Base-by-base conservation (phyloP, 2,797 vertebrate genomes). In the Lepidocolaptes lacrymiger region DNA sequence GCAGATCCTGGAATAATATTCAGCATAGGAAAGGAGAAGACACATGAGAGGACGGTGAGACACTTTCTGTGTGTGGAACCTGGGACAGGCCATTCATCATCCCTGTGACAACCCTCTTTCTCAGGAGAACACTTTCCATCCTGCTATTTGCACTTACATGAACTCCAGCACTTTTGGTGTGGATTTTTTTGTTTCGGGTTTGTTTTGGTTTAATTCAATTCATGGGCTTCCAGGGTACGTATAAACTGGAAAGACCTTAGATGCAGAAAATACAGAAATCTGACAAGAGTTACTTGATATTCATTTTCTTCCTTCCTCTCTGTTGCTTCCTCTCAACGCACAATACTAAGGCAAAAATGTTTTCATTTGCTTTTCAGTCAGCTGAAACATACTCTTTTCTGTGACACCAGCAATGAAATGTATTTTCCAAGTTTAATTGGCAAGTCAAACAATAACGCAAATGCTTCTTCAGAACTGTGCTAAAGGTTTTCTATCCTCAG, bases 361-460 rank as follows among this genome's bases (percentile, higher is more conserved):
- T 97, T 94, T 90, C 10, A 74, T 84, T 91, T 94, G 93, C 54
- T 94, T 61, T 59, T 93, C 73, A 92, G 66, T 88, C 72, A 86
- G 22, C 76, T 90, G 85, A 91, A 95, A 81, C 44, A 21, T 66
- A 44, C 41, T 94, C 39, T 96, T 71, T 81, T 44, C 63, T 59
- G 36, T 49, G 43, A 62, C 59, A 6, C 36, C 5, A 2, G 61
- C 80, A 80, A 49, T 88, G 55, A 93, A 95, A 84, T 88, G 20
- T 72, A 28, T 91, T 95, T 91, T 97, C 76, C 52, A 81, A 77
- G 63, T 88, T 95, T 95, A 94, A 95, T 95, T 97, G 96, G 34
- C 71, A 91, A 93, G 56, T 90, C 83, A 91, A 93, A 78, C 48
- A 84, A 46, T 51, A 93, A 56, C 37, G 89, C 26, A 91, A 94